phyloP scores from a whole-genome alignment of 2,797 vertebrate species.

The Agapornis canus region DNA sequence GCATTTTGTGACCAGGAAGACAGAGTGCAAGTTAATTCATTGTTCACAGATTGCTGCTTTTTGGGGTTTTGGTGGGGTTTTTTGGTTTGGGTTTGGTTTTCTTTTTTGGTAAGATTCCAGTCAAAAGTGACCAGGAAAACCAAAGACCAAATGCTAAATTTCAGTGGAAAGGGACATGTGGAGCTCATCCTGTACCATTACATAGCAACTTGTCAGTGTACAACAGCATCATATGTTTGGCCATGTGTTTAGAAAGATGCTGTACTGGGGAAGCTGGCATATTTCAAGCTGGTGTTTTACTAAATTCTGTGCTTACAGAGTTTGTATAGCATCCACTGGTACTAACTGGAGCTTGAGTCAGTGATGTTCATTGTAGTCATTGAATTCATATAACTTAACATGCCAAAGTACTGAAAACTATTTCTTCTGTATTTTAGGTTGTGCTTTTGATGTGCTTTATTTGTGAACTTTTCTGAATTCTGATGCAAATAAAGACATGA shows the following conservation, averaged over 20 bases:
- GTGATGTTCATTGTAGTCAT: not conserved
- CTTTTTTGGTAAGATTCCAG: not conserved
- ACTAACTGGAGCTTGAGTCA: not conserved
- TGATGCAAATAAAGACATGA: not conserved
- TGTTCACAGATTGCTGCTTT: not conserved
- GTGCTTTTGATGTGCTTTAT: not conserved
- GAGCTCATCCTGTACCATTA: not conserved
- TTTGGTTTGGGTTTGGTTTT: not conserved
- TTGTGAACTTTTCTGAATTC: not conserved
- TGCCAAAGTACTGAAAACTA: not conserved
- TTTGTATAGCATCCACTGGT: not conserved
- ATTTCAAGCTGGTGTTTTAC: not conserved
- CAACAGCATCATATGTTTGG: not conserved
- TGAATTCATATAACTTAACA: not conserved
- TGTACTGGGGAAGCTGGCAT: not conserved
- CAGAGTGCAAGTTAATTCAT: not conserved
- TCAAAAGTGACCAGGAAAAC: not conserved
- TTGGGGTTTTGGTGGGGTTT: not conserved
- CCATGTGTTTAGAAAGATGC: not conserved
- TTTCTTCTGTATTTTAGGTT: not conserved
- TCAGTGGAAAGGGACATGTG: not conserved
- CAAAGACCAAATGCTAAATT: not conserved
- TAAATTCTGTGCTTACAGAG: not conserved
- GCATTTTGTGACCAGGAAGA: not conserved
- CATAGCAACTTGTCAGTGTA: not conserved